Percentiles rank a stretch among this genome's conserved stretches.
Evolutionary conservation across 2,888 invertebrate species (phyloP).

Genomic region (Leptura quadrifasciata): DNA sequence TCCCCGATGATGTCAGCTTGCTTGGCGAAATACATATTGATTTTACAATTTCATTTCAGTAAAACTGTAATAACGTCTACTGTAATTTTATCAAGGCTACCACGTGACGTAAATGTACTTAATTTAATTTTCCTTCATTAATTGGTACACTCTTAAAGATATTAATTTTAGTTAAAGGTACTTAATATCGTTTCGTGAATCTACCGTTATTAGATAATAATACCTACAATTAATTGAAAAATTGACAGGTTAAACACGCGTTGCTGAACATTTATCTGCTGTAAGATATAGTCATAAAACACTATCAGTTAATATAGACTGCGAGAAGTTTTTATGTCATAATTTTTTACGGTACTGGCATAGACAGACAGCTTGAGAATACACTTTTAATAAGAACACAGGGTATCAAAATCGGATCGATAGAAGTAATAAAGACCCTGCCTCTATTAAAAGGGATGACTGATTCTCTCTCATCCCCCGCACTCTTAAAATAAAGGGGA

Average conservation of each 20-base stretch:
- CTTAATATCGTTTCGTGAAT: background rate
- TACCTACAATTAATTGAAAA: background rate
- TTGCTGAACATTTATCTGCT: background rate
- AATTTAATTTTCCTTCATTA: no score
- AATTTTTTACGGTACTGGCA: conserved; percentile 39
- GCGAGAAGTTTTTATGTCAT: conserved; percentile 12
- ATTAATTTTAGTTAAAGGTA: background rate
- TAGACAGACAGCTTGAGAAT: conserved; percentile 46
- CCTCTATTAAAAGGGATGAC: conserved; percentile 58
- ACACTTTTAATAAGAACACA: conserved; percentile 57
- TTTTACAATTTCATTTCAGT: no score
- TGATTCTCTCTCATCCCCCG: conserved; percentile 52
- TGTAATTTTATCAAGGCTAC: no score
- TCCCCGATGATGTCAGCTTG: no score
- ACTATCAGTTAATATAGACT: conserved; percentile 8
- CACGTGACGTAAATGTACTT: no score
- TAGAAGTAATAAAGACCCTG: conserved; percentile 60
- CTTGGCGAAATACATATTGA: no score
- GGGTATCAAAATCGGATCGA: conserved; percentile 58
- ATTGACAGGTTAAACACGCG: background rate
- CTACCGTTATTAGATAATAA: background rate
- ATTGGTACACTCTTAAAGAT: no score
- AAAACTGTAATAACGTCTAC: no score
- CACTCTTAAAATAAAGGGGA: conserved; percentile 54
- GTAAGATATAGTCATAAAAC: conserved; percentile 17